A percentile compares a stretch with the other conserved stretches of the same genome.
These are phyloP conservation scores for Bryconaethiops microstoma DNA, from an alignment of 2,797 vertebrate species.

Conservation along the genomic window DNA sequence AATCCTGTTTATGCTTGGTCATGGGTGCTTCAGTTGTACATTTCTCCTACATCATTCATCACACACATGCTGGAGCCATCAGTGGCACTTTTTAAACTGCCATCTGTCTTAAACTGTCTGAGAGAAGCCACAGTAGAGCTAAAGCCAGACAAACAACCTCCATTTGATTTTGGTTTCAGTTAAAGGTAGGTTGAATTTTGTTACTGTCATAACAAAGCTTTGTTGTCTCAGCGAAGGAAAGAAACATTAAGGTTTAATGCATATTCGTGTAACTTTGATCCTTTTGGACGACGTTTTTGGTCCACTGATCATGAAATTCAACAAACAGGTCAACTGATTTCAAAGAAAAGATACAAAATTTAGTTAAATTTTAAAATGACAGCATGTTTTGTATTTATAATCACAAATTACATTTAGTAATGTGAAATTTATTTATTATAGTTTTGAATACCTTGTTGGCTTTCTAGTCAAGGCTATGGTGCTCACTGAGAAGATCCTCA, in stretches of 20 bases:
- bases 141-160: neutral
- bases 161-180: neutral
- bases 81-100: conserved; percentile 10
- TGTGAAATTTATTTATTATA: neutral
- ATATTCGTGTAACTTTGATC: neutral
- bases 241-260: neutral
- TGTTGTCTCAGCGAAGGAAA: no score
- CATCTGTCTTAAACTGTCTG: neutral
- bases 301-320: neutral
- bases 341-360: neutral
- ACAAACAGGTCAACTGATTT: neutral
- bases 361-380: no score
- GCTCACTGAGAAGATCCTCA: neutral
- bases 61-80: neutral
- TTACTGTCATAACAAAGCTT: neutral
- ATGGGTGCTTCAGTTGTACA: neutral
- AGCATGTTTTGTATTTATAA: no score
- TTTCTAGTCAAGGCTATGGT: neutral
- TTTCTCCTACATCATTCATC: neutral
- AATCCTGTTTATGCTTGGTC: neutral
- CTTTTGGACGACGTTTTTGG: neutral
- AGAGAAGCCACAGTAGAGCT: neutral
- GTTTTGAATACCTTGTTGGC: neutral
- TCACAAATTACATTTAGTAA: neutral
- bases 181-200: neutral